Base-by-base conservation (phyloP, 2,888 invertebrate genomes). In the Teinopalpus imperialis region DNA sequence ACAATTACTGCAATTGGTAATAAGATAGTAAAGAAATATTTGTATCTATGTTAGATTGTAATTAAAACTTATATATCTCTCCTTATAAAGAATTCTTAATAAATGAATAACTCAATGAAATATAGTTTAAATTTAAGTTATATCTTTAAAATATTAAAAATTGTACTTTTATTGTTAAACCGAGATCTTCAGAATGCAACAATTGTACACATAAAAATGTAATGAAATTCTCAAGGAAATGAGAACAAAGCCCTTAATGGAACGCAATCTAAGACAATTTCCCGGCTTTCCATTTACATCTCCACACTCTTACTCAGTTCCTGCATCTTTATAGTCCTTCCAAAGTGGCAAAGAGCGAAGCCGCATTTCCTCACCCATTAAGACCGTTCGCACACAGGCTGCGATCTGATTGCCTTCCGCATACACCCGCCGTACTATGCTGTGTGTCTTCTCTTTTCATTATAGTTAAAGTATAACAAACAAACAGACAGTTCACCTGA, bases 361-460 rank as follows among this genome's bases (percentile, higher is more conserved):
- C 63, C 62, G 65, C 61, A 67, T 66, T 61, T 60, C 63, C 65
- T 61, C 65, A 52, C 57, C 69, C 73, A 70, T 77, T 71, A 76
- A 54, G 14, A 21, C 5, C 8, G 6, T 4, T 40, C 14, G 21
- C 8, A 40, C 39, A 40, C 29, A 40, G 3, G 12, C 8, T 14
- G 29, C 39, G 21, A 27, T 29, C 2, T 20, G 20, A n/a, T n/a
- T n/a, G n/a, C n/a, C n/a, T n/a, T n/a, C n/a, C n/a, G n/a, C n/a
- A n/a, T n/a, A n/a, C n/a, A n/a, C n/a, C n/a, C n/a, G n/a, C n/a
- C n/a, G n/a, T n/a, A n/a, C n/a, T n/a, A n/a, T n/a, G n/a, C n/a
- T n/a, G n/a, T n/a, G n/a, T n/a, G n/a, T n/a, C n/a, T n/a, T n/a
- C n/a, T n/a, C n/a, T n/a, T n/a, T n/a, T n/a, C n/a, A n/a, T n/a